These are phyloP conservation scores for Etheostoma spectabile DNA, from an alignment of 2,113 vertebrate species.

Conservation along the genomic window DNA sequence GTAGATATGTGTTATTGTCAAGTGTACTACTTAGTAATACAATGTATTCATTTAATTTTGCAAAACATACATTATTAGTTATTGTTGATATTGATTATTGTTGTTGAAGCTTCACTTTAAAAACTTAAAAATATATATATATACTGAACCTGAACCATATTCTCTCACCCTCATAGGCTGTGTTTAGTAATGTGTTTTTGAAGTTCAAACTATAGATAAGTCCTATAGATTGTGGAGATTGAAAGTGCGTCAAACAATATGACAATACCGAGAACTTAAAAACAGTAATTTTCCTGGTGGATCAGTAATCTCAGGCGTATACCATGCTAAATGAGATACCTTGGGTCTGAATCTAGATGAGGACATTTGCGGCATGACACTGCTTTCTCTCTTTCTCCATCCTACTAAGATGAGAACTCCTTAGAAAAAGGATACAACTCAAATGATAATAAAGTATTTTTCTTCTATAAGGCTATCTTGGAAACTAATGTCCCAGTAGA, in stretches of 20 bases:
- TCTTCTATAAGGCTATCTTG: not conserved
- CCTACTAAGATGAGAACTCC: not conserved
- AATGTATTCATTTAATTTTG: not conserved
- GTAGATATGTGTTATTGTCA: not conserved
- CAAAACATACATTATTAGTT: not conserved
- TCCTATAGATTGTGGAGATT: not conserved
- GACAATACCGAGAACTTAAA: not conserved
- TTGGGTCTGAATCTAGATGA: constrained; percentile 12
- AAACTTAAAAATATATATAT: not conserved
- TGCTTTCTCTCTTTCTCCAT: not conserved
- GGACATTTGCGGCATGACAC: not conserved
- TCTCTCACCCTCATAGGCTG: not conserved
- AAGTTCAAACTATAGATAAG: not conserved
- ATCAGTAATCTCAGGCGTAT: not conserved
- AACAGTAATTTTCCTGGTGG: not conserved
- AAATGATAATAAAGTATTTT: not conserved
- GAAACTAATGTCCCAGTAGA: not conserved
- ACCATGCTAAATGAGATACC: not conserved
- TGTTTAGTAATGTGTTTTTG: not conserved
- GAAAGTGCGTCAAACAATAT: not conserved
- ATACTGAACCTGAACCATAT: not conserved
- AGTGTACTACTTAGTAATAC: not conserved
- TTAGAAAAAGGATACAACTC: not conserved
- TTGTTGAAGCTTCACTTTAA: not conserved
- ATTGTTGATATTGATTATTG: not conserved